Evolutionary conservation across 1,140 invertebrate genomes (phyloP).

Genomic region (Brachionus calyciflorus): DNA sequence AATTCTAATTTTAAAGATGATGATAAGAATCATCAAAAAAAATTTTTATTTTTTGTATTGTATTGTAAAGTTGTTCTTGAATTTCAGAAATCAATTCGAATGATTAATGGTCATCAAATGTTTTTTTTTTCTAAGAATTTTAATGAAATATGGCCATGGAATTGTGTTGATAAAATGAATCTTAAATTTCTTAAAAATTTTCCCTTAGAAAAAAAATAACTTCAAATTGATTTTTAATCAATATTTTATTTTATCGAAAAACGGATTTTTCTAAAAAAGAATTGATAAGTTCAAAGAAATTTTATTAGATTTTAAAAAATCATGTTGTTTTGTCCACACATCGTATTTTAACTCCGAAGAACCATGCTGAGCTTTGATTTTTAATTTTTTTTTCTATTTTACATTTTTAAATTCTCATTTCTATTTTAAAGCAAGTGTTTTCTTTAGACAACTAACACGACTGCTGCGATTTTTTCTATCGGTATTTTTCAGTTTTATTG

Average conservation of each 20-base stretch:
- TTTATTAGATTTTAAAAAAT: neutral
- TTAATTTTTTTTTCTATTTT: no score
- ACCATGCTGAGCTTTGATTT: no score
- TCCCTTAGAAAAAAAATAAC: no score
- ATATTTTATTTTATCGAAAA: neutral
- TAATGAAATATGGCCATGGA: constrained; percentile 41
- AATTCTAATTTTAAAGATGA: constrained; percentile 19
- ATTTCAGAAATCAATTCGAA: constrained; percentile 4
- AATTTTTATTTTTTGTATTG: no score
- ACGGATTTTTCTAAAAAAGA: neutral
- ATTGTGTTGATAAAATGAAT: constrained; percentile 26
- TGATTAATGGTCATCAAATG: constrained; percentile 43
- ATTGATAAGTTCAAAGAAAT: constrained; percentile 45
- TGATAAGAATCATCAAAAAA: constrained; percentile 45
- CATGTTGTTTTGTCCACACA: constrained; percentile 23
- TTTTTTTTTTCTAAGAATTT: no score
- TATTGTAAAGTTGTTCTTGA: constrained; percentile 43
- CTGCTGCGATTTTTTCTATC: neutral
- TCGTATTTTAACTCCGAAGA: no score
- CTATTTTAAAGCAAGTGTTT: constrained; percentile 43
- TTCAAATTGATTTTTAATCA: constrained; percentile 45
- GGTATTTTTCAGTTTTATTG: constrained; percentile 25
- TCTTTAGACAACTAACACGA: neutral
- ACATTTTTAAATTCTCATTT: no score
- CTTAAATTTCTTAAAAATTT: no score